Conservation (phyloP, 2,888 invertebrate species). For the Dasysyrphus albostriatus region DNA sequence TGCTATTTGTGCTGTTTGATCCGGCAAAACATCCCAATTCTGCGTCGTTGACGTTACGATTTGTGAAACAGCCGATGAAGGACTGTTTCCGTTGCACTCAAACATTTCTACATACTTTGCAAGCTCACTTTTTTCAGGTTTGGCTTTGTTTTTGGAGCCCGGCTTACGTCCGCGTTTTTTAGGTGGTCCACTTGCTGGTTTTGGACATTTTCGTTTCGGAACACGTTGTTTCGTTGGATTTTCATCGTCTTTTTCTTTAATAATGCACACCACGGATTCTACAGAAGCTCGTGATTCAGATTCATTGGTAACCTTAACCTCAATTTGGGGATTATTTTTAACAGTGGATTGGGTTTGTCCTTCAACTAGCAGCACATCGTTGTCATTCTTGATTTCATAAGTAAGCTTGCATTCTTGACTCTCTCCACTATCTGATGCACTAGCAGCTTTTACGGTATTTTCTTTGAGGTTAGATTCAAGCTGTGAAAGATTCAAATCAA, state of each 20-base stretch:
- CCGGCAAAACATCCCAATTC: constrained; percentile 72
- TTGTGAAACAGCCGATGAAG: constrained; percentile 77
- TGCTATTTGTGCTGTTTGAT: constrained; percentile 72
- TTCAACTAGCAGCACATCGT: constrained; percentile 3
- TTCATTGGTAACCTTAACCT: constrained; percentile 21
- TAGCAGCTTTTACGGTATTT: neutral
- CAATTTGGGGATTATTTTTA: neutral
- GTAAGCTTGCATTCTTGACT: constrained; percentile 14
- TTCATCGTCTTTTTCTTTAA: neutral
- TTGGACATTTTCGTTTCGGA: constrained; percentile 31
- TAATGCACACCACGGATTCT: constrained; percentile 26
- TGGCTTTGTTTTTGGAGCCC: constrained; percentile 64
- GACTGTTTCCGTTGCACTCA: constrained; percentile 71
- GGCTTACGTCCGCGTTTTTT: constrained; percentile 77
- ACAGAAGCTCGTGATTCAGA: neutral
- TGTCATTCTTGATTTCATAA: constrained; percentile 18
- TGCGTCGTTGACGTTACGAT: constrained; percentile 78
- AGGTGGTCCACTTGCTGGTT: constrained; percentile 52
- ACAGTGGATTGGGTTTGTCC: neutral
- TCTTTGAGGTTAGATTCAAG: constrained; percentile 26
- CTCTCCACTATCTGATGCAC: neutral
- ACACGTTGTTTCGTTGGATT: neutral
- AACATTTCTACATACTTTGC: constrained; percentile 78
- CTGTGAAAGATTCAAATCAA: constrained; percentile 52
- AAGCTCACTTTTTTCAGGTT: constrained; percentile 77